A percentile compares a stretch with the other conserved stretches of the same genome.
These are phyloP conservation scores for Zootermopsis nevadensis DNA, from an alignment of 2,888 invertebrate species.

Conservation along the genomic window DNA sequence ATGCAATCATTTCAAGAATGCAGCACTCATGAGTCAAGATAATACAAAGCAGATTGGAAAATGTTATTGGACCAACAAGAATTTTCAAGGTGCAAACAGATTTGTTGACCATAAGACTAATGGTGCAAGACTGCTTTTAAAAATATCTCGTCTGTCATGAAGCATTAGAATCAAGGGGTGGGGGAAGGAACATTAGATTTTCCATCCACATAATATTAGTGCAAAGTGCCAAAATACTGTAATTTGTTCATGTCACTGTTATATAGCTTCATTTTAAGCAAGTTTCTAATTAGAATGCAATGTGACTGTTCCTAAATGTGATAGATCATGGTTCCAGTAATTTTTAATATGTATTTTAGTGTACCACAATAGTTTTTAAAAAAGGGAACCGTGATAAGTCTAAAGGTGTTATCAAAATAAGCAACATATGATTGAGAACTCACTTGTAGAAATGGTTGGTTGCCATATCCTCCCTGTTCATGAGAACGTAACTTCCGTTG, in stretches of 20 bases:
- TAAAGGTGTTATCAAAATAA: not conserved
- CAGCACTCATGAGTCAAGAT: too few relatives aligned
- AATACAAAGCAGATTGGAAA: too few relatives aligned
- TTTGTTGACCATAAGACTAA: too few relatives aligned
- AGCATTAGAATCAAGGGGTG: too few relatives aligned
- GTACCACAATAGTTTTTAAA: not conserved
- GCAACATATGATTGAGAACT: not conserved
- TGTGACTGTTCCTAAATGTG: conserved; percentile 14
- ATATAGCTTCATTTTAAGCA: not conserved
- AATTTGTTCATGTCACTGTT: not conserved
- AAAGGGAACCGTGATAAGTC: not conserved
- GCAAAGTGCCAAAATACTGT: conserved; percentile 27
- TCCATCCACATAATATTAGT: conserved; percentile 25
- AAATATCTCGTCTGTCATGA: too few relatives aligned
- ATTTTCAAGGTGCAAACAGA: too few relatives aligned
- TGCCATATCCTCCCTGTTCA: not conserved
- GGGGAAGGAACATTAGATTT: conserved; percentile 8
- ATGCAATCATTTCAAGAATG: too few relatives aligned
- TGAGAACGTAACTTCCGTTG: too few relatives aligned
- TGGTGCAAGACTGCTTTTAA: too few relatives aligned
- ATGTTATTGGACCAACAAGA: too few relatives aligned
- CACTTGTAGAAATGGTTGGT: too few relatives aligned
- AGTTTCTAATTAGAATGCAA: conserved; percentile 2
- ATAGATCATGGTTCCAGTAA: conserved; percentile 6
- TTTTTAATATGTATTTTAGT: conserved; percentile 13